A percentile compares a stretch with the other conserved stretches of the same genome.
phyloP scores from a whole-genome alignment of 2,888 invertebrate species.

The Invenusta paracnida region DNA sequence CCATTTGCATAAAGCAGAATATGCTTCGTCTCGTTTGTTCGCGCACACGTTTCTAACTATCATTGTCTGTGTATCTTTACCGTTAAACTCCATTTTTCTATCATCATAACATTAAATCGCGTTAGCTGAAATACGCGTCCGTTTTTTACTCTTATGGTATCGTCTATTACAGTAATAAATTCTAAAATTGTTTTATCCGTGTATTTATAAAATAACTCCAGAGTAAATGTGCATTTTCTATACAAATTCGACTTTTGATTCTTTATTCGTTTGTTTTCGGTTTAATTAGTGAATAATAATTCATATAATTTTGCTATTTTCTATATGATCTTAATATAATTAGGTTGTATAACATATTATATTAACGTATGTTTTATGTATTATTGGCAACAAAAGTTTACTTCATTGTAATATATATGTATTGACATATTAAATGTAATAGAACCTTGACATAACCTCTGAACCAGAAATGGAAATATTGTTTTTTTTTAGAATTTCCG shows the following conservation, averaged over 20 bases:
- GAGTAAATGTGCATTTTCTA: constrained; percentile 18
- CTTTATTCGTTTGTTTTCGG: too few species aligned
- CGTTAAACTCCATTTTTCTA: not conserved
- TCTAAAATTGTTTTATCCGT: constrained; percentile 15
- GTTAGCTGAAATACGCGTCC: constrained; percentile 10
- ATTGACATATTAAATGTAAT: too few species aligned
- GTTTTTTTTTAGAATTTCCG: too few species aligned
- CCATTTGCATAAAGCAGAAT: not conserved
- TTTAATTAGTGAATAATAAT: too few species aligned
- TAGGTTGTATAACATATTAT: too few species aligned
- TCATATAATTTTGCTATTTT: too few species aligned
- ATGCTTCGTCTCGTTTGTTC: not conserved
- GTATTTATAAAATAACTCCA: constrained; percentile 13
- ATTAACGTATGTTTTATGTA: too few species aligned
- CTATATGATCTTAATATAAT: too few species aligned
- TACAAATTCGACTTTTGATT: not conserved
- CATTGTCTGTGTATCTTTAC: not conserved
- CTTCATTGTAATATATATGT: too few species aligned
- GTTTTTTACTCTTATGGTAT: not conserved
- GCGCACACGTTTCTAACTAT: not conserved
- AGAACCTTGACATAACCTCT: too few species aligned
- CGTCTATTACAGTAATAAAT: not conserved
- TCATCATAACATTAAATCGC: not conserved
- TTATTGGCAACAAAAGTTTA: too few species aligned
- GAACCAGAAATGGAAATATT: too few species aligned